phyloP scores from a whole-genome alignment of 1,140 invertebrate genomes.

The Theocolax elegans region DNA sequence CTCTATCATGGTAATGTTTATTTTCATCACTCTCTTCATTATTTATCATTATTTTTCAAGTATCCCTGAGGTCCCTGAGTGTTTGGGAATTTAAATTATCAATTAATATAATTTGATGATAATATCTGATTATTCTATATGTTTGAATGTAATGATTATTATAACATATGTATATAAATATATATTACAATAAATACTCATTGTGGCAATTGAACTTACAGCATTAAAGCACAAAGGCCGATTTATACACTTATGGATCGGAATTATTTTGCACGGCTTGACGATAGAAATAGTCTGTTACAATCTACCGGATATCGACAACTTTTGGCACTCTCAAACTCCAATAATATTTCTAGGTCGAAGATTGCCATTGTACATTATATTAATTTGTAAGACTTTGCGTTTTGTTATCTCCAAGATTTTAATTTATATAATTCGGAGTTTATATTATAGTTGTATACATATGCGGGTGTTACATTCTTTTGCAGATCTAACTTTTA shows the following conservation, averaged over 20 bases:
- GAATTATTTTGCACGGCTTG: constrained; percentile 74
- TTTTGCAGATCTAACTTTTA: constrained; percentile 79
- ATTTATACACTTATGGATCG: constrained; percentile 78
- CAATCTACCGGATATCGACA: constrained; percentile 75
- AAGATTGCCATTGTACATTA: constrained; percentile 77
- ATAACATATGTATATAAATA: no score
- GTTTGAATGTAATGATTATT: no score
- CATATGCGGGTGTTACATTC: constrained; percentile 6
- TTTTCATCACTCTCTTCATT: no score
- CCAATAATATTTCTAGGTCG: constrained; percentile 77
- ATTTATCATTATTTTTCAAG: no score
- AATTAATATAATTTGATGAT: background rate
- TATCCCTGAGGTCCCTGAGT: no score
- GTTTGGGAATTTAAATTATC: background rate
- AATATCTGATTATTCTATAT: no score
- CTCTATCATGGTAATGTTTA: constrained; percentile 69
- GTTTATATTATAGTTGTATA: no score
- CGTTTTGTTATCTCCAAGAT: no score
- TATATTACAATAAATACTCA: no score
- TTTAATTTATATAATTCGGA: no score
- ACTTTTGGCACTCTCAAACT: constrained; percentile 83
- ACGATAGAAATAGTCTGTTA: constrained; percentile 73
- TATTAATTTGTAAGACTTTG: constrained; percentile 80
- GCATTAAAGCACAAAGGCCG: constrained; percentile 76
- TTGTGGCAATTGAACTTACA: constrained; percentile 50